Conservation (phyloP, 2,797 vertebrate species). For the Xiphophorus birchmanni region DNA sequence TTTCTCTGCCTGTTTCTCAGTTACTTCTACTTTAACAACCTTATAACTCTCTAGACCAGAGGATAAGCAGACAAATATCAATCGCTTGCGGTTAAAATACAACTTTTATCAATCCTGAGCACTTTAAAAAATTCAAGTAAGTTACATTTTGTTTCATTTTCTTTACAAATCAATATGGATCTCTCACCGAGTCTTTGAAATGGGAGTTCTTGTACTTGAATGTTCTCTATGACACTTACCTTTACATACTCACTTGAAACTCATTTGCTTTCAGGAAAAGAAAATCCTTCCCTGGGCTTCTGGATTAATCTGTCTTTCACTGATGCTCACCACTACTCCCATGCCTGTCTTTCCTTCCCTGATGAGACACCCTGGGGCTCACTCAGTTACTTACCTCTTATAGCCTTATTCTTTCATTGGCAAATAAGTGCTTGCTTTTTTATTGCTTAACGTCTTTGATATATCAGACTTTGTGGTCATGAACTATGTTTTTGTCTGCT, state of each 20-base stretch:
- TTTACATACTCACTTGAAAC: background rate
- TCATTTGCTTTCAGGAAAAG: background rate
- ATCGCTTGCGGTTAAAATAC: background rate
- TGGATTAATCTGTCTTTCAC: background rate
- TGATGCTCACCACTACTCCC: background rate
- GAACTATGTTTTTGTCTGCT: background rate
- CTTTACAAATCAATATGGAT: background rate
- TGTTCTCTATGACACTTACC: too few relatives aligned
- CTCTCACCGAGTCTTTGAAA: background rate
- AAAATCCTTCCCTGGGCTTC: background rate
- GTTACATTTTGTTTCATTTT: background rate
- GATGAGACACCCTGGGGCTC: background rate
- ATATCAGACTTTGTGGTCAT: background rate
- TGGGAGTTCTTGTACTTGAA: background rate
- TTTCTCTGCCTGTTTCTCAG: background rate
- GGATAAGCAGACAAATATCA: background rate
- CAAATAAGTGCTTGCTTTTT: background rate
- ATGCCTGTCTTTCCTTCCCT: background rate
- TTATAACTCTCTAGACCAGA: background rate
- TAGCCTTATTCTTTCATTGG: background rate
- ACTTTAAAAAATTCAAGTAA: background rate
- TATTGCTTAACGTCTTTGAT: background rate
- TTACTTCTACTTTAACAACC: background rate
- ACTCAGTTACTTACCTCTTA: background rate
- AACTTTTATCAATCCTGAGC: background rate